Percentiles rank a stretch among this genome's conserved stretches.
phyloP scores from a whole-genome alignment of 2,113 vertebrate genomes.

The Clupea harengus region DNA sequence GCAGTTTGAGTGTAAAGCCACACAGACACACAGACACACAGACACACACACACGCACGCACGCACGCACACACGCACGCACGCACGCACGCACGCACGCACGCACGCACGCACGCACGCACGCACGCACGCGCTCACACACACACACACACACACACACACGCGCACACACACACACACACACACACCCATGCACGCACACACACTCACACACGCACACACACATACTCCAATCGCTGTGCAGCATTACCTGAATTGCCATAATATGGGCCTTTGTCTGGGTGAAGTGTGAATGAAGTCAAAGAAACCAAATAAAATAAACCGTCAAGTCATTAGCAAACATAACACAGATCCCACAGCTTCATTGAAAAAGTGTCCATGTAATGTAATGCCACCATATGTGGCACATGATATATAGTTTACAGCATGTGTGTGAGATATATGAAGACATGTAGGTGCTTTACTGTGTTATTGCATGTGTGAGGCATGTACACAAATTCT shows the following conservation, averaged over 20 bases:
- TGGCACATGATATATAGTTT: neutral
- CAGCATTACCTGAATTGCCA: constrained; percentile 84
- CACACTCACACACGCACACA: neutral
- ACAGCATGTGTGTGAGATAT: neutral
- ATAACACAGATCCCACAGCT: constrained; percentile 6
- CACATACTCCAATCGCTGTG: neutral
- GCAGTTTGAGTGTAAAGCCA: neutral
- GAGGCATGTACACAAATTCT: neutral
- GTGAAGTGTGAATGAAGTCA: constrained; percentile 67
- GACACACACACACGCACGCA: too few relatives aligned
- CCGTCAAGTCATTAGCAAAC: constrained; percentile 27
- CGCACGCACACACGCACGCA: neutral
- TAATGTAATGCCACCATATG: neutral
- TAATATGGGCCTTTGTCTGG: constrained; percentile 84
- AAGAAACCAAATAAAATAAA: constrained; percentile 30
- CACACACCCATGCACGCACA: neutral
- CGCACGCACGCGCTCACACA: too few relatives aligned
- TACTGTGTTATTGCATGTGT: neutral
- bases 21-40: neutral
- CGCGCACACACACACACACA: neutral
- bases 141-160: neutral
- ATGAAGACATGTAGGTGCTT: neutral
- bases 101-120: neutral
- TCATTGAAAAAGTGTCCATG: neutral
- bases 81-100: neutral